Percentiles rank a stretch among this genome's conserved stretches.
Conservation (phyloP, 2,113 vertebrate species). For the Drymodes brunneopygia region DNA sequence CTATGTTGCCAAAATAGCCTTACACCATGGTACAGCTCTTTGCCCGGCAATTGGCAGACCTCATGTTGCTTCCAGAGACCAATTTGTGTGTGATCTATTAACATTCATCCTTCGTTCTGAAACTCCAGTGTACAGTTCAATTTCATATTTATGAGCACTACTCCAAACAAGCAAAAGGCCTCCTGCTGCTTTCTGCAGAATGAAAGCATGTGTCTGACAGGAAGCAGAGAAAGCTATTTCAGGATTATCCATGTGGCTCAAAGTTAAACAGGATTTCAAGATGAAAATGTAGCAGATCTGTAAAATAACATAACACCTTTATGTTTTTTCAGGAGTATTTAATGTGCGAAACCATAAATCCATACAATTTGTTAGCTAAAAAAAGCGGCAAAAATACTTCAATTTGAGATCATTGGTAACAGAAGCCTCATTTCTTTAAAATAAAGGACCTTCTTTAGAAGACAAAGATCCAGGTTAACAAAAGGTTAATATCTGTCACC, state of each 20-base stretch:
- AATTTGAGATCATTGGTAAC: background rate
- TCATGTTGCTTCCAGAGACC: background rate
- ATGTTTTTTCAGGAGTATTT: background rate
- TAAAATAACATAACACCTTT: background rate
- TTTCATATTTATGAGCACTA: conserved; percentile 13
- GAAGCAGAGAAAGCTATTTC: conserved; percentile 40
- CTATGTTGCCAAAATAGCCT: background rate
- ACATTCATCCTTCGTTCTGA: background rate
- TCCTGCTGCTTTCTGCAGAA: conserved; percentile 31
- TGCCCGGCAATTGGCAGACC: background rate
- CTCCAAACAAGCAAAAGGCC: conserved; percentile 2
- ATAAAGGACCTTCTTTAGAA: background rate
- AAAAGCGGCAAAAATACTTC: background rate
- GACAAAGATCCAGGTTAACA: background rate
- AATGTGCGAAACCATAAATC: background rate
- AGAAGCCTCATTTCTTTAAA: background rate
- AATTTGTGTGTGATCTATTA: background rate
- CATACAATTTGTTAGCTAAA: background rate
- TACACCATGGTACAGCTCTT: background rate
- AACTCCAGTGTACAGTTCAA: background rate
- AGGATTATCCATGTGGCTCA: conserved; percentile 15
- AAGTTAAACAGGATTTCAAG: conserved; percentile 19
- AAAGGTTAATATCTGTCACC: conserved; percentile 28
- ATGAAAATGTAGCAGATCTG: background rate
- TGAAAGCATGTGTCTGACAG: conserved; percentile 20